A percentile compares a stretch with the other conserved stretches of the same genome.
Conservation (phyloP, 2,888 invertebrate species). For the Eupsilia transversa region DNA sequence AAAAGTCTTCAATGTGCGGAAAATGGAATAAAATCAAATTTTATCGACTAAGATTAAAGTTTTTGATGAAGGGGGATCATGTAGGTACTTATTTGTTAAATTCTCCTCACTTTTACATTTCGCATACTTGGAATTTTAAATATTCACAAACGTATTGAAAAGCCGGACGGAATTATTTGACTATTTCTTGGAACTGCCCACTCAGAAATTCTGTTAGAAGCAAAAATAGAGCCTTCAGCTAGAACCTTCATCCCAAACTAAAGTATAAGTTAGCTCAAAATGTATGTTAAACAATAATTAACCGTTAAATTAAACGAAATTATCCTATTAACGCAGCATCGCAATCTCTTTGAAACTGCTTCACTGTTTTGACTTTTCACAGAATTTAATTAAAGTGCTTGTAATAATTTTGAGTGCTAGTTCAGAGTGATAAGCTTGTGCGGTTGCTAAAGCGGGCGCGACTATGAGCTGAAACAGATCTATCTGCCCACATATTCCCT, state of each 20-base stretch:
- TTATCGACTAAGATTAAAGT: not conserved
- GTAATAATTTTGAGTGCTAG: conserved; percentile 45
- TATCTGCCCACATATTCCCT: too few species aligned
- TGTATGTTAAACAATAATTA: conserved; percentile 39
- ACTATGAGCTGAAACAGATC: too few species aligned
- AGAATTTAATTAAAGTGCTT: conserved; percentile 61
- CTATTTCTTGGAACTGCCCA: not conserved
- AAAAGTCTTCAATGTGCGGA: not conserved
- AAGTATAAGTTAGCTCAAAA: conserved; percentile 27
- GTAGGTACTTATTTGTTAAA: not conserved
- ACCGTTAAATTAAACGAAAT: conserved; percentile 48
- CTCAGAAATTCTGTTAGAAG: conserved; percentile 9
- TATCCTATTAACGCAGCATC: conserved; percentile 36
- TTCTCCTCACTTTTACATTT: not conserved
- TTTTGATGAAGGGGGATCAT: not conserved
- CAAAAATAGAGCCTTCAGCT: not conserved
- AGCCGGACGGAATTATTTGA: not conserved
- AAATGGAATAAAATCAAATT: not conserved
- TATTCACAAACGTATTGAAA: not conserved
- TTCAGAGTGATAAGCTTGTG: conserved; percentile 5
- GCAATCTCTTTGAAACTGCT: conserved; percentile 52
- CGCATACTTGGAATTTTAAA: not conserved
- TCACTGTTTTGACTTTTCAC: conserved; percentile 59
- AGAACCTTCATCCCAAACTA: conserved; percentile 2
- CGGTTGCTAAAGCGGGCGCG: not conserved